Percentiles rank a stretch among this genome's conserved stretches.
These are phyloP conservation scores for Canis aureus DNA, from an alignment of 2,113 vertebrate genomes.

Conservation along the genomic window DNA sequence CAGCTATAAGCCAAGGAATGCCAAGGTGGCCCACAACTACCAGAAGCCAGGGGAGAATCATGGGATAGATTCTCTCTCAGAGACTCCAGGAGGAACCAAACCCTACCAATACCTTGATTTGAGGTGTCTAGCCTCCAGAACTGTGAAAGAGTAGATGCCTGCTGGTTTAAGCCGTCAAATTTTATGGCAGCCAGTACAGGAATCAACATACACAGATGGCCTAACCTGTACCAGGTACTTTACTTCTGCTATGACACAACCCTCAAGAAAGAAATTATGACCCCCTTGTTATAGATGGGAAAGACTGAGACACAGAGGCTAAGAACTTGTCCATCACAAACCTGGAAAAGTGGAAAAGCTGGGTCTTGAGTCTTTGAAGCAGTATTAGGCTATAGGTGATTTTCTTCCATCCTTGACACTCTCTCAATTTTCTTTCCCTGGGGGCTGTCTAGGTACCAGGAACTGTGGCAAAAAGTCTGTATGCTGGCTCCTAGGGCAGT, in stretches of 20 bases:
- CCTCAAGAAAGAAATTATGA: not conserved
- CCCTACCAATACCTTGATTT: not conserved
- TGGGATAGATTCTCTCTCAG: not conserved
- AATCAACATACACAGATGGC: not conserved
- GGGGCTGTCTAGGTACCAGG: not conserved
- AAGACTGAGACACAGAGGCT: not conserved
- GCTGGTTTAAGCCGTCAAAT: not conserved
- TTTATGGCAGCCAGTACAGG: not conserved
- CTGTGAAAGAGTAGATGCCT: not conserved
- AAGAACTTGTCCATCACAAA: not conserved
- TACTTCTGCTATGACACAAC: not conserved
- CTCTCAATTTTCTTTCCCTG: constrained; percentile 2
- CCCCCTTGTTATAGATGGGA: not conserved
- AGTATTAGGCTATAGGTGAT: not conserved
- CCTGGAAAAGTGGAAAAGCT: not conserved
- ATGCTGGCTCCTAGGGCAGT: not conserved
- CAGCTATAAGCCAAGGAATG: not conserved
- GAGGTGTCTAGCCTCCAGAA: not conserved
- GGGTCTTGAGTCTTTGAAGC: not conserved
- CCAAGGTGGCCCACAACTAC: not conserved
- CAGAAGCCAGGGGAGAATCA: not conserved
- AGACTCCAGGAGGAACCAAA: not conserved
- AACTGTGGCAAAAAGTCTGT: not conserved
- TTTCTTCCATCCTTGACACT: not conserved
- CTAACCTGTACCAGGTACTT: not conserved